phyloP scores from a whole-genome alignment of 2,113 vertebrate genomes.

The Cromileptes altivelis region DNA sequence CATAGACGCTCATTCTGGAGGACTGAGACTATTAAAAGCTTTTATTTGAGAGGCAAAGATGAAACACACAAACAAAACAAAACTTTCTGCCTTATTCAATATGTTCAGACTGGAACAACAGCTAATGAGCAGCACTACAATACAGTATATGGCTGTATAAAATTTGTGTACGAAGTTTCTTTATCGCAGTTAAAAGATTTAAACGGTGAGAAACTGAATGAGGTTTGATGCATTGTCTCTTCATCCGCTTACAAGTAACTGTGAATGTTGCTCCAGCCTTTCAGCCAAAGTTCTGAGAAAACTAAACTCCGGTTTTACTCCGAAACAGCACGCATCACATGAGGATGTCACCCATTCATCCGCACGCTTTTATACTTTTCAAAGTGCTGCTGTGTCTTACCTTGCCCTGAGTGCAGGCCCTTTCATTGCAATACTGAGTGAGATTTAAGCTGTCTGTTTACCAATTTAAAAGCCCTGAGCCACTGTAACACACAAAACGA shows the following conservation, averaged over 20 bases:
- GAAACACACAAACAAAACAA: neutral
- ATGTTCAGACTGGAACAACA: neutral
- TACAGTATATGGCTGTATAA: neutral
- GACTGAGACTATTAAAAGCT: neutral
- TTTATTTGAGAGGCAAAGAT: conserved; percentile 7
- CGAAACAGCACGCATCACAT: neutral
- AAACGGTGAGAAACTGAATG: neutral
- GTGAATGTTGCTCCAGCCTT: conserved; percentile 4
- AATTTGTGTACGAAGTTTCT: neutral
- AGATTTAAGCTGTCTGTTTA: neutral
- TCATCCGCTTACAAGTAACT: neutral
- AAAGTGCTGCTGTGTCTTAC: conserved; percentile 4
- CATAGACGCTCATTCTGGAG: neutral
- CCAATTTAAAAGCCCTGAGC: neutral
- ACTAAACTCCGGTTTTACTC: neutral
- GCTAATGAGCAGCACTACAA: neutral
- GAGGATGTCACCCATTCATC: conserved; percentile 15
- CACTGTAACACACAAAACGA: neutral
- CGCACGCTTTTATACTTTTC: neutral
- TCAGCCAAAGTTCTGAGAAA: neutral
- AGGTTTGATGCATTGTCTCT: neutral
- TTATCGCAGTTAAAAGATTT: neutral
- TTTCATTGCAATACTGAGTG: conserved; percentile 5
- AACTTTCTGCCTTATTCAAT: neutral
- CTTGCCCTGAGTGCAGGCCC: neutral